These are phyloP conservation scores for Crocuta crocuta DNA, from an alignment of 2,113 vertebrate species.

Conservation along the genomic window DNA sequence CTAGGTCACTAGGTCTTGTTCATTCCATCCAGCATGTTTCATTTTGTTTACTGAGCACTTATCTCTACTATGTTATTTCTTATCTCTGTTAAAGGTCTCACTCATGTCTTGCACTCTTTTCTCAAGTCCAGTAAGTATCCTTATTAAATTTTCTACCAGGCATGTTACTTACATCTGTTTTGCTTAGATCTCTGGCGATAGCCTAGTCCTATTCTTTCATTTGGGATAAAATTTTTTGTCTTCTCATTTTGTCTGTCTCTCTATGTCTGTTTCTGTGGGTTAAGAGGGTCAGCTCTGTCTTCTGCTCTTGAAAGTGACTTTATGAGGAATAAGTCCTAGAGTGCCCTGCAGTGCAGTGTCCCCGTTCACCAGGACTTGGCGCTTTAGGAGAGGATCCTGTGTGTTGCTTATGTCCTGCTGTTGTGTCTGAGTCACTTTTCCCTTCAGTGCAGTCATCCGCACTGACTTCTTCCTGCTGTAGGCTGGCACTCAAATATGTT, in stretches of 20 bases:
- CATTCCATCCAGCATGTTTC: neutral
- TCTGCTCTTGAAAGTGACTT: neutral
- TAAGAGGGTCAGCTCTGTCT: neutral
- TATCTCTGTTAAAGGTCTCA: neutral
- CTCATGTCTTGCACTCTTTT: neutral
- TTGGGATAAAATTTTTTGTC: neutral
- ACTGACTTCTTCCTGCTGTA: neutral
- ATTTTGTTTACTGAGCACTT: neutral
- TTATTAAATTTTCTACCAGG: neutral
- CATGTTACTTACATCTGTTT: neutral
- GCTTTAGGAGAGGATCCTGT: neutral
- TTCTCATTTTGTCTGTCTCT: neutral
- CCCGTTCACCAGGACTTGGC: neutral
- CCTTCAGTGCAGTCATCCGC: neutral
- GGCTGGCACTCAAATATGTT: neutral
- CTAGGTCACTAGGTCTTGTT: neutral
- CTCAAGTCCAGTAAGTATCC: neutral
- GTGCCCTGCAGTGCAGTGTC: neutral
- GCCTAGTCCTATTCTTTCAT: neutral
- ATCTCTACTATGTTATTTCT: neutral
- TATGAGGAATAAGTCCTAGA: neutral
- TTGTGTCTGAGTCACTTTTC: neutral
- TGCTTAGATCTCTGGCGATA: neutral
- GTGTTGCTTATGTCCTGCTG: neutral
- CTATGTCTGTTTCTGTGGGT: neutral